Conservation (phyloP, 2,113 vertebrate species). For the Podarcis raffonei region DNA sequence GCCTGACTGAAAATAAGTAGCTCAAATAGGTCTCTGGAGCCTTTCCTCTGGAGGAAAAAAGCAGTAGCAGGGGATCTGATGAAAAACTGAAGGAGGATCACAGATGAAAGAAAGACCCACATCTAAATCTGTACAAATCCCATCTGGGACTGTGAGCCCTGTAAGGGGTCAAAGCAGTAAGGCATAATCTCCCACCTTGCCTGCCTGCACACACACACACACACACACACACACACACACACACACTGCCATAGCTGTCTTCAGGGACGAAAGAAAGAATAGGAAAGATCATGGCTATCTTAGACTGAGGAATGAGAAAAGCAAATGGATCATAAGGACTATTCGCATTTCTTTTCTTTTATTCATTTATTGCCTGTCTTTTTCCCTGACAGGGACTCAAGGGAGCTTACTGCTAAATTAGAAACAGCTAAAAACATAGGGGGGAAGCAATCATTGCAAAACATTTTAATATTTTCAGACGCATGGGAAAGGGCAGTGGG, state of each 20-base stretch:
- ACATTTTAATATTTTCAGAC: too few relatives aligned
- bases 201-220: not conserved
- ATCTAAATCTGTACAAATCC: not conserved
- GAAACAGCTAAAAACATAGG: too few relatives aligned
- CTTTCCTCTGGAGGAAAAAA: not conserved
- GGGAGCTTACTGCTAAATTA: too few relatives aligned
- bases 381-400: too few relatives aligned
- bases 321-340: not conserved
- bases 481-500: too few relatives aligned
- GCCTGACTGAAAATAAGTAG: not conserved
- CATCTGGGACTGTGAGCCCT: rapidly evolving
- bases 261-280: not conserved
- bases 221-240: not conserved
- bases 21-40: not conserved
- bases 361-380: not conserved
- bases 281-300: not conserved
- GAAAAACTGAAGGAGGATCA: slow-evolving; percentile 7
- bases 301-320: rapidly evolving
- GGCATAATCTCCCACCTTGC: not conserved
- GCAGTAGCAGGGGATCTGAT: not conserved
- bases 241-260: rapidly evolving
- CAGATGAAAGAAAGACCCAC: not conserved
- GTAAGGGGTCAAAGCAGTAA: not conserved
- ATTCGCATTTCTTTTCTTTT: not conserved
- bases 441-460: too few relatives aligned